Conservation (phyloP, 2,113 vertebrate species). For the Eudorcas thomsonii region DNA sequence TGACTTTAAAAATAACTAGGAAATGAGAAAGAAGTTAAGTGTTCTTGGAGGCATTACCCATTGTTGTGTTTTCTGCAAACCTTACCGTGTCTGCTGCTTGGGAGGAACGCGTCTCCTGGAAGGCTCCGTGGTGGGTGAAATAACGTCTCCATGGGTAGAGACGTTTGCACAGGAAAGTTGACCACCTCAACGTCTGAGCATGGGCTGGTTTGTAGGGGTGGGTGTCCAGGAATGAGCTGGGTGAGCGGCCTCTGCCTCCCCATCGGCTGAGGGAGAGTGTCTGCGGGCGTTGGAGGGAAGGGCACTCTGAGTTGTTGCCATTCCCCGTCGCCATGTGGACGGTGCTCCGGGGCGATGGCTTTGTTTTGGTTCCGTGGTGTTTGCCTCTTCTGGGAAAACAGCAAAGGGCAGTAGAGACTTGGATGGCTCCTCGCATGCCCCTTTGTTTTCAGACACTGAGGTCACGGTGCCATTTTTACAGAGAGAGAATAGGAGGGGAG, state of each 20-base stretch:
- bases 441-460: not conserved
- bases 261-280: not conserved
- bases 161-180: not conserved
- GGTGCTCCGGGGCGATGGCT: not conserved
- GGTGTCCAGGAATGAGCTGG: accelerated
- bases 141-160: not conserved
- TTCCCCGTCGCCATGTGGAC: not conserved
- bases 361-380: conserved; percentile 69
- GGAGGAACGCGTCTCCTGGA: not conserved
- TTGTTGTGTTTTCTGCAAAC: accelerated
- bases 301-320: not conserved
- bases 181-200: not conserved
- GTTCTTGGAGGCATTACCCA: not conserved
- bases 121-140: not conserved
- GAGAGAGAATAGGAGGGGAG: not conserved
- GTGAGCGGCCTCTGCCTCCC: accelerated
- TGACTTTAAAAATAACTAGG: conserved; percentile 10
- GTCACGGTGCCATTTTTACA: not conserved
- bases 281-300: not conserved
- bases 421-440: not conserved
- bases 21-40: not conserved
- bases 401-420: not conserved
- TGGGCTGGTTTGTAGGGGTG: not conserved
- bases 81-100: not conserved
- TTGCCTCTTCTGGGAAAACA: not conserved